Conservation (phyloP, 2,888 invertebrate species). For the Apeira syringaria region DNA sequence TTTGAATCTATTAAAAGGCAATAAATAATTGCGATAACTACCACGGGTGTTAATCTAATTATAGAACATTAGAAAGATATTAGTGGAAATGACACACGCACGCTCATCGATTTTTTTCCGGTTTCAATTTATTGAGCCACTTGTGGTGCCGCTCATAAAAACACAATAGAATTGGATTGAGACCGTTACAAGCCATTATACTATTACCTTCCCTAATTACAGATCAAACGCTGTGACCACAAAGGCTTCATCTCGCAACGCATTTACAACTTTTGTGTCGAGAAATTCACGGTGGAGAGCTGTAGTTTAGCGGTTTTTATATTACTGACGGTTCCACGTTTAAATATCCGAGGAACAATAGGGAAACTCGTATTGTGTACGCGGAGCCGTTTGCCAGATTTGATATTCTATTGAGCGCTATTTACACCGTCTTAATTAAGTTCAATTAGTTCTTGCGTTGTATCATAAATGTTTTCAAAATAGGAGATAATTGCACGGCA, state of each 20-base stretch:
- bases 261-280: conserved; percentile 68
- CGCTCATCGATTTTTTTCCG: conserved; percentile 49
- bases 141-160: conserved; percentile 48
- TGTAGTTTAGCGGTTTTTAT: conserved; percentile 65
- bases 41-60: conserved; percentile 36
- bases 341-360: conserved; percentile 28
- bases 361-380: conserved; percentile 29
- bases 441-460: conserved; percentile 11
- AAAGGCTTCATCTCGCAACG: conserved; percentile 67
- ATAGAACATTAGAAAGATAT: conserved; percentile 41
- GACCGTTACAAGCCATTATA: conserved; percentile 74
- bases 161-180: conserved; percentile 68
- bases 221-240: conserved; percentile 76
- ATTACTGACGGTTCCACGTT: conserved; percentile 56
- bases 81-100: conserved; percentile 46
- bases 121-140: conserved; percentile 50
- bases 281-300: conserved; percentile 59
- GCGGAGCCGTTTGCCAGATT: conserved; percentile 15
- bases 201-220: conserved; percentile 77
- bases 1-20: conserved; percentile 23
- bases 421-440: conserved; percentile 14
- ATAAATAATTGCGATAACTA: conserved; percentile 21
- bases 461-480: conserved; percentile 15
- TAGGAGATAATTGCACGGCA: conserved; percentile 15
- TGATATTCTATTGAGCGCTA: conserved; percentile 5